Evolutionary conservation across 2,888 invertebrate species (phyloP).

Genomic region (Erpobdella octoculata): DNA sequence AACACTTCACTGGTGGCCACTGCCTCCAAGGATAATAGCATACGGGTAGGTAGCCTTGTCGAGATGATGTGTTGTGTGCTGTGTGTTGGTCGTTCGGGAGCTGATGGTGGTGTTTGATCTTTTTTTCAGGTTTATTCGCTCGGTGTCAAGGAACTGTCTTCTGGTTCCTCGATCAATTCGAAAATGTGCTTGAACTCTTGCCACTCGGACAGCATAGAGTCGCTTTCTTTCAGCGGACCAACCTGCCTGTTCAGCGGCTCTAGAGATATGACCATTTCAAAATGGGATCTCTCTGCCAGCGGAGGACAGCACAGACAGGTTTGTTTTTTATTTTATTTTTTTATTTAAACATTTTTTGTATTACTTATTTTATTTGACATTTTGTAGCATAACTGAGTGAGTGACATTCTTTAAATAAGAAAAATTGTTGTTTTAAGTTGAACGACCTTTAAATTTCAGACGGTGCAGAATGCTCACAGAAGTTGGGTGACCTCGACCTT

Average conservation of each 20-base stretch:
- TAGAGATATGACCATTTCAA: conserved; percentile 75
- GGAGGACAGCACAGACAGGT: conserved; percentile 51
- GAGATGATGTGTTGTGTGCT: too few relatives aligned
- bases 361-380: neutral
- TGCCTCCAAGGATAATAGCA: conserved; percentile 69
- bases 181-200: neutral
- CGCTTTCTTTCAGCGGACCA: conserved; percentile 61
- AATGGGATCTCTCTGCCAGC: conserved; percentile 63
- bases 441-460: neutral
- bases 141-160: neutral
- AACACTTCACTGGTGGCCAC: conserved; percentile 52
- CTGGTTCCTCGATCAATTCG: neutral
- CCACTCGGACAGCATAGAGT: conserved; percentile 81
- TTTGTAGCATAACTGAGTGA: too few relatives aligned
- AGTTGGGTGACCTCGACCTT: neutral
- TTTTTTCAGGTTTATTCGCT: neutral
- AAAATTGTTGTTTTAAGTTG: neutral
- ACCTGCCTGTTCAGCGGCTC: conserved; percentile 71
- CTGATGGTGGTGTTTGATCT: neutral
- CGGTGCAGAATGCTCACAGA: conserved; percentile 13
- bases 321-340: neutral
- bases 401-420: too few relatives aligned
- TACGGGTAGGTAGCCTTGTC: conserved; percentile 57
- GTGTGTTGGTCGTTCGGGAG: neutral
- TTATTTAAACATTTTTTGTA: neutral